Evolutionary conservation across 2,113 vertebrate genomes (phyloP), one percentile per base, ranked within the genome.

Genomic region (Xenopus laevis): DNA sequence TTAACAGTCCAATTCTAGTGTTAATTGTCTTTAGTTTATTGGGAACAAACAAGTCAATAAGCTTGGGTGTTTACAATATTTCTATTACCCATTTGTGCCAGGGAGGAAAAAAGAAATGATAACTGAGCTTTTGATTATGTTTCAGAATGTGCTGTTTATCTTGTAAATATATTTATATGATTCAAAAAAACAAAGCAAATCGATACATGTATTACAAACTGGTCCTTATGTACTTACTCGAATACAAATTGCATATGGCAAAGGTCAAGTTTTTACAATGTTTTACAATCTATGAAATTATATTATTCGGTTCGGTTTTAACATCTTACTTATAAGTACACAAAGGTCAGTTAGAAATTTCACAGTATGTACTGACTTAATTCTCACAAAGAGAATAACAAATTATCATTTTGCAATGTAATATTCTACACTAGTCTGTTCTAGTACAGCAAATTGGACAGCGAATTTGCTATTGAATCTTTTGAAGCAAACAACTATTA

Each of bases 41-140:
- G 73, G 65, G 58, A 75, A 74, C 63, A 66, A 74, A 74, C 58
- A 75, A 75, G 73, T 75, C 73, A 68, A 75, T 75, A 66, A 68
- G 65, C 72, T 50, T 13, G 57, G 61, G 58, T 68, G 65, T 67
- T 75, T 75, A 75, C 68, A 58, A 75, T 75, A 50, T 75, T 75
- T 75, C 65, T 68, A 75, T 68, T 75, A 67, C 65, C 67, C 60
- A 60, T 68, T 62, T 47, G 59, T 67, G 60, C 13, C 13, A 23
- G 46, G 4, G 57, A 44, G 47, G 20, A 62, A 46, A 69, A 33
- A 27, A 44, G 27, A 68, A 68, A 30, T 18, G 64, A 74, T 40
- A 23, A 61, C 60, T 52, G 17, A 10, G 15, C 45, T 40, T 68
- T 33, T 16, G 11, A 61, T 30, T 61, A 6, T 44, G 27, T 64